phyloP scores from a whole-genome alignment of 2,797 vertebrate genomes.

The Notoglanidium macrostoma region DNA sequence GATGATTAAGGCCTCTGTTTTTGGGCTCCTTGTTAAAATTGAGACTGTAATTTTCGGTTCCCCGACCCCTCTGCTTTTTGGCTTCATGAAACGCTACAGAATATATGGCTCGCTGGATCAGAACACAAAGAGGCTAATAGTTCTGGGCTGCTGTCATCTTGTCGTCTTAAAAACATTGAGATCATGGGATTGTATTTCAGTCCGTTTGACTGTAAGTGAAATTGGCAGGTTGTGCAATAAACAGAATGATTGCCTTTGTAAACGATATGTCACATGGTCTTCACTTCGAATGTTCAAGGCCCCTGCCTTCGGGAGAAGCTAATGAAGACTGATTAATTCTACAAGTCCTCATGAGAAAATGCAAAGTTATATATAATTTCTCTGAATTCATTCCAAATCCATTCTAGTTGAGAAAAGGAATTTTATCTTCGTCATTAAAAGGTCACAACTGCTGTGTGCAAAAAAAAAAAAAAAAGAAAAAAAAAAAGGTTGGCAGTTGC shows the following conservation, averaged over 20 bases:
- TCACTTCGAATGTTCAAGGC: conserved; percentile 3
- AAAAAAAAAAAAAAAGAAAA: background rate
- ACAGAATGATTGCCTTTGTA: conserved; percentile 59
- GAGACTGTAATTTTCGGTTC: background rate
- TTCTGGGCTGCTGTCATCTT: conserved; percentile 61
- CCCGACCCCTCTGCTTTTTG: background rate
- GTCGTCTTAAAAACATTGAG: conserved; percentile 49
- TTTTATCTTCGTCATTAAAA: background rate
- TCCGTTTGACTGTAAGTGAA: conserved; percentile 63
- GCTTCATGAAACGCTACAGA: background rate
- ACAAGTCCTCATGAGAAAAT: conserved; percentile 14
- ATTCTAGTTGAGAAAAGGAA: background rate
- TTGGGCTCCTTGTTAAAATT: conserved; percentile 4
- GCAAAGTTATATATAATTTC: background rate
- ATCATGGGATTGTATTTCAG: conserved; percentile 61
- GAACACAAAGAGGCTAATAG: conserved; percentile 34
- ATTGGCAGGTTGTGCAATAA: conserved; percentile 64
- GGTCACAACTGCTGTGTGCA: background rate
- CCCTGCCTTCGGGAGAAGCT: background rate
- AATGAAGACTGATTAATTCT: conserved; percentile 9
- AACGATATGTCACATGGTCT: background rate
- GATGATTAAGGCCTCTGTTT: conserved; percentile 58
- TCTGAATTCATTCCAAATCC: background rate
- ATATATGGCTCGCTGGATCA: background rate
- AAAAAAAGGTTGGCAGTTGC: background rate